Evolutionary conservation across 2,888 invertebrate species (phyloP).

Genomic region (Agonopterix heracliana): DNA sequence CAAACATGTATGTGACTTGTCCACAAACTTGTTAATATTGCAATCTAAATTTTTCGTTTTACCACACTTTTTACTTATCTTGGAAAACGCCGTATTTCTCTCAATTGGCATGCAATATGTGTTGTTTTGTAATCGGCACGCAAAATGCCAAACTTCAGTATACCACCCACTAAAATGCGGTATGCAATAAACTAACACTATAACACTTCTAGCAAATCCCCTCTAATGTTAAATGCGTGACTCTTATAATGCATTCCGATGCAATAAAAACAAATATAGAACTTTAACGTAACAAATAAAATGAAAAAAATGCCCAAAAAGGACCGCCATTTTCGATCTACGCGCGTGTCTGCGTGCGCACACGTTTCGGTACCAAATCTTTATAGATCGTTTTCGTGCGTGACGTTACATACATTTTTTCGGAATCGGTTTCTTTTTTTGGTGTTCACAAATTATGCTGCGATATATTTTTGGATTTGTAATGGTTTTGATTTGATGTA

Average conservation of each 20-base stretch:
- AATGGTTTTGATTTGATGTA: neutral
- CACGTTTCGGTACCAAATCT: slow-evolving; percentile 44
- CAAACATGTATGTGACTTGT: too few species aligned
- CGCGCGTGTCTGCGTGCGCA: neutral
- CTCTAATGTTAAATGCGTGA: slow-evolving; percentile 65
- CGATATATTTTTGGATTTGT: slow-evolving; percentile 31
- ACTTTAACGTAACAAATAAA: slow-evolving; percentile 59
- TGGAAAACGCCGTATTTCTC: too few species aligned
- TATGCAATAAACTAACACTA: neutral
- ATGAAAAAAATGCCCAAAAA: slow-evolving; percentile 47
- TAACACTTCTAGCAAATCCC: slow-evolving; percentile 26
- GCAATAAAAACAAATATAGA: slow-evolving; percentile 72
- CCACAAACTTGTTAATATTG: too few species aligned
- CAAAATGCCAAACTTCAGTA: too few species aligned
- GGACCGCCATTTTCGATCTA: slow-evolving; percentile 36
- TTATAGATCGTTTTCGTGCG: slow-evolving; percentile 72
- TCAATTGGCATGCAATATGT: too few species aligned
- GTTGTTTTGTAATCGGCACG: too few species aligned
- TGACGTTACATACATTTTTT: slow-evolving; percentile 39
- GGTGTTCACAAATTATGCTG: slow-evolving; percentile 32
- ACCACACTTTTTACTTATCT: too few species aligned
- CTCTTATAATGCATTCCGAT: slow-evolving; percentile 54
- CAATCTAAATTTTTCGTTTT: too few species aligned
- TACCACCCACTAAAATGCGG: neutral
- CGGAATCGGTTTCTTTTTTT: slow-evolving; percentile 24